Evolutionary conservation across 2,888 invertebrate genomes (phyloP).

Genomic region (Parnassius apollo): DNA sequence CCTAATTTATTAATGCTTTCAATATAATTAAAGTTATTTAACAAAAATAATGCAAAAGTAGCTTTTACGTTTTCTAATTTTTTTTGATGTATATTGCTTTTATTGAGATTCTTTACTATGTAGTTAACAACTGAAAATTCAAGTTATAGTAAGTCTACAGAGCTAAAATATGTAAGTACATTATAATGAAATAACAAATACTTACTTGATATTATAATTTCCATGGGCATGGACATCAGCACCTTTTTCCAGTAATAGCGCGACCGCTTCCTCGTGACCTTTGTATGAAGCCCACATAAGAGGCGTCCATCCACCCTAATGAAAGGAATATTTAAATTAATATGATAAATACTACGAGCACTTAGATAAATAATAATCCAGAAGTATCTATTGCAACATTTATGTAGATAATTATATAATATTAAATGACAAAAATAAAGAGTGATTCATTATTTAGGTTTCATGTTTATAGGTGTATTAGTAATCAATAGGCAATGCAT

Average conservation of each 20-base stretch:
- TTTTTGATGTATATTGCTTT: no score
- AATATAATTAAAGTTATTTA: no score
- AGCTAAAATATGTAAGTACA: no score
- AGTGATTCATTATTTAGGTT: no score
- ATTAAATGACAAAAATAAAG: not conserved
- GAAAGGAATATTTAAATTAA: conserved; percentile 28
- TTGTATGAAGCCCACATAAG: conserved; percentile 99
- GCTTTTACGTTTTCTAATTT: no score
- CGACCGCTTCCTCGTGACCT: conserved; percentile 89
- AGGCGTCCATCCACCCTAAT: conserved; percentile 97
- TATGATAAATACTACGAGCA: no score
- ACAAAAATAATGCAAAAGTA: no score
- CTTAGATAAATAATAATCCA: not conserved
- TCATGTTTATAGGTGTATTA: not conserved
- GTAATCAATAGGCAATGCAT: conserved; percentile 7
- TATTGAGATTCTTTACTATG: no score
- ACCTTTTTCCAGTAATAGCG: conserved; percentile 89
- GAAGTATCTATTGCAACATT: not conserved
- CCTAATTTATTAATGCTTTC: no score
- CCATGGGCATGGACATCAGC: conserved; percentile 98
- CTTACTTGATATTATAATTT: conserved; percentile 90
- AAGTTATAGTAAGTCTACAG: no score
- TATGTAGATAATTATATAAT: not conserved
- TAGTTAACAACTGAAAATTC: no score
- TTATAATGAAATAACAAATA: conserved; percentile 12